Conservation (phyloP, 2,113 vertebrate genomes). For the Esox niger region DNA sequence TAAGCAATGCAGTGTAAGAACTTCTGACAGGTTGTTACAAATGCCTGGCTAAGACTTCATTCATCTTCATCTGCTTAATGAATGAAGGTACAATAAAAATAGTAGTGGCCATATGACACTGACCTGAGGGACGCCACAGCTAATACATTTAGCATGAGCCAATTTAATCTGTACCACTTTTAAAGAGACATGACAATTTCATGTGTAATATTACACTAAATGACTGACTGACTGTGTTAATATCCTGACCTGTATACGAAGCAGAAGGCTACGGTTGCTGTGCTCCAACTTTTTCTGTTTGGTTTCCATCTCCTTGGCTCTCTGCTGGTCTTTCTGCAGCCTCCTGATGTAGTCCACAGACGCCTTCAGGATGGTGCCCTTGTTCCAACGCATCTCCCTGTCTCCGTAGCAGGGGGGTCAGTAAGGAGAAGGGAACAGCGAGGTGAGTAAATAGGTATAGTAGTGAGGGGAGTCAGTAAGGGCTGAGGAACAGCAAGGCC, state of each 20-base stretch:
- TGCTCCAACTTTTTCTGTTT: constrained; percentile 82
- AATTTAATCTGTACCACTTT: no score
- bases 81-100: no score
- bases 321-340: constrained; percentile 87
- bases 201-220: no score
- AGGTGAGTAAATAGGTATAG: neutral
- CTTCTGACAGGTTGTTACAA: no score
- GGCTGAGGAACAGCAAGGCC: neutral
- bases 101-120: no score
- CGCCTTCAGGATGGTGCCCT: constrained; percentile 89
- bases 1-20: no score
- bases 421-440: constrained; percentile 32
- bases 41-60: no score
- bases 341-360: constrained; percentile 92
- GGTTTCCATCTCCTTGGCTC: constrained; percentile 80
- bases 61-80: no score
- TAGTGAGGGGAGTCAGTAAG: neutral
- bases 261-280: constrained; percentile 79
- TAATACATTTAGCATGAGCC: no score
- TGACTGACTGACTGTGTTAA: no score
- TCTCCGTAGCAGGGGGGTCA: constrained; percentile 4
- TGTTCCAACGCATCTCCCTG: constrained; percentile 91
- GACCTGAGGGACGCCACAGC: no score
- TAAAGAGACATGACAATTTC: no score
- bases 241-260: constrained; percentile 66